Base-by-base conservation (phyloP, 1,140 invertebrate species). In the Diuraphis noxia region DNA sequence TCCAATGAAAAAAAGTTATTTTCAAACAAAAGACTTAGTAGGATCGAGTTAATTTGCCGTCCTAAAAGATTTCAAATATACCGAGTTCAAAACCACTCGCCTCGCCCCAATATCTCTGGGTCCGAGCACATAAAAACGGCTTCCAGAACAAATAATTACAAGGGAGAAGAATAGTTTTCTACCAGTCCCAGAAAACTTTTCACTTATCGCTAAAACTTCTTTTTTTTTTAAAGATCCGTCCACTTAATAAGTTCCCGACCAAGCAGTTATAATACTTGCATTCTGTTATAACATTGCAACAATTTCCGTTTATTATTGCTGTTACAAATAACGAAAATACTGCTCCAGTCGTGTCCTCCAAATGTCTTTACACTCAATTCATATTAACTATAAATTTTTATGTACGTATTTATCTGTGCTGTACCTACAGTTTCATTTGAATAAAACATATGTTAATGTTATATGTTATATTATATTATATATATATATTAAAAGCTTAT, bases 141-240 rank as follows among this genome's bases (percentile, higher is more conserved):
- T 86, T 86, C 85, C 43, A 86, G 43, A 86, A 86, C 85, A 86
- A 86, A 86, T 86, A 86, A 86, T 86, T 86, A 86, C 85, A 86
- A 86, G 85, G 23, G 85, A 86, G 34, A 86, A 86, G 85, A 86
- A 86, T 86, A 86, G 85, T 86, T 86, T 86, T 49, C 46, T 86
- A 23, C 85, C 85, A 86, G 43, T 86, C 85, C n/a, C 43, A 23
- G 85, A 86, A 86, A 86, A 86, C 85, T 86, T 86, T 86, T 86
- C 85, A 86, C 85, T 86, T 86, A 86, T 86, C 85, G 85, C 85
- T 86, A 86, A 86, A 86, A 86, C 43, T 86, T 86, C 21, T 86
- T 86, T 86, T 52, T n/a, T 86, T 86, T 86, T 86, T 10, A 52
- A 86, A 86, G 43, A 86, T 52, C 85, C 85, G 52, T 52, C 85